phyloP scores from a whole-genome alignment of 35 echinoderm and acorn worm species.

The Heliocidaris erythrogramma region DNA sequence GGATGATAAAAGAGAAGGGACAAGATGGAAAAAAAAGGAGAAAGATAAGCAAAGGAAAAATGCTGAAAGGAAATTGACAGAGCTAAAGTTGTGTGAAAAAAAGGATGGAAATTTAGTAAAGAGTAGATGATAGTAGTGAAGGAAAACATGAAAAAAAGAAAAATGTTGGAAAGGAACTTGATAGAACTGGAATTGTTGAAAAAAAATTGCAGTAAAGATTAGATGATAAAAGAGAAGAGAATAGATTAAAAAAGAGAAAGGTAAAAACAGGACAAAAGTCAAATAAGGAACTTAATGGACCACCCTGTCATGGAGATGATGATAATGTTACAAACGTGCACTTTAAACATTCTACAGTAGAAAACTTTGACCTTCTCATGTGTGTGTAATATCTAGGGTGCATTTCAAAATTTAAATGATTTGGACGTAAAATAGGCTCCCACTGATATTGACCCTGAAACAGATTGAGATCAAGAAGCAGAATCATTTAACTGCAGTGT shows the following conservation, averaged over 20 bases:
- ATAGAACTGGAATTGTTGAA: too few species aligned
- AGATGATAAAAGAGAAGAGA: too few species aligned
- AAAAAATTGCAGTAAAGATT: too few species aligned
- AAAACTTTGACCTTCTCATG: background rate
- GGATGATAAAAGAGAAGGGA: too few species aligned
- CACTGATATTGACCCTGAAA: background rate
- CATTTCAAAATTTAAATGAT: background rate
- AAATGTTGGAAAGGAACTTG: too few species aligned
- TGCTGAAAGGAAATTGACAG: background rate
- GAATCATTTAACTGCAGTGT: background rate
- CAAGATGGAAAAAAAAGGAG: too few species aligned
- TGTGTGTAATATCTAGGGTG: background rate
- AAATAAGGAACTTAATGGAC: background rate
- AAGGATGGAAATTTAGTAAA: too few species aligned
- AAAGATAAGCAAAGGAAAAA: background rate
- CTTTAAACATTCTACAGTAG: background rate
- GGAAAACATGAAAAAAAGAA: too few species aligned
- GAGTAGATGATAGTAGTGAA: too few species aligned
- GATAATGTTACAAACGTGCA: background rate
- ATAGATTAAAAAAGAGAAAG: too few species aligned
- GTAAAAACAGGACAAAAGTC: background rate
- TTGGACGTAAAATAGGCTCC: background rate
- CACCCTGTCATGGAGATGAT: background rate
- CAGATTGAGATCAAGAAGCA: background rate
- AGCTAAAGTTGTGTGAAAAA: background rate